Percentiles rank a stretch among this genome's conserved stretches.
Conservation (phyloP, 2,797 vertebrate species). For the Eulemur mongoz region DNA sequence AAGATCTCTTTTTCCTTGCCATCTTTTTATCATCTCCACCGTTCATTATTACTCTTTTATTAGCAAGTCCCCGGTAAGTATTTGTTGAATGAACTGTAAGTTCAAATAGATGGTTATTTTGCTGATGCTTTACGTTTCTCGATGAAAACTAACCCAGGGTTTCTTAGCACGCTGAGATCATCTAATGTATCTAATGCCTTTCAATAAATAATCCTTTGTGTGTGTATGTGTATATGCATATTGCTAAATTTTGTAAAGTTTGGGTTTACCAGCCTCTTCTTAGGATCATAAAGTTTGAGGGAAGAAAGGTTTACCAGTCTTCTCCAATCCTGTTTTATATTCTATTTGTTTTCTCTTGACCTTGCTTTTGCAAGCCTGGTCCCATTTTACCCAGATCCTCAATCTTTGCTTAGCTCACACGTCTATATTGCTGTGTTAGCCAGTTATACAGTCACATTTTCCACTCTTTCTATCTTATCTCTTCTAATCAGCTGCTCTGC, state of each 20-base stretch:
- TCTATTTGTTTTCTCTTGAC: slow-evolving; percentile 37
- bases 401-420: slow-evolving; percentile 71
- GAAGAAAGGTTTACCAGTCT: not conserved
- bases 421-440: slow-evolving; percentile 59
- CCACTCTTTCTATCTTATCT: slow-evolving; percentile 57
- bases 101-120: not conserved
- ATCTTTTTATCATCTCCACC: not conserved
- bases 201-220: not conserved
- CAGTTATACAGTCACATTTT: slow-evolving; percentile 8
- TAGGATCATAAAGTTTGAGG: not conserved
- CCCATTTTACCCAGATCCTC: not conserved
- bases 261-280: not conserved
- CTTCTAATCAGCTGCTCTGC: slow-evolving; percentile 58
- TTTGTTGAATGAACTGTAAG: not conserved
- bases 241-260: not conserved
- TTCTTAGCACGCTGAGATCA: not conserved
- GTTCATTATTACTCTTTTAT: not conserved
- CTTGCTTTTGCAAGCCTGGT: slow-evolving; percentile 29
- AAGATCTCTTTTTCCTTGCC: not conserved
- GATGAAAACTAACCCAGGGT: not conserved
- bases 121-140: not conserved
- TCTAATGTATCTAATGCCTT: not conserved
- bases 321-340: not conserved
- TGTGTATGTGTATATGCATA: not conserved
- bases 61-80: not conserved